Evolutionary conservation across 2,113 vertebrate species (phyloP), one percentile per base, ranked within the genome.

Genomic region (Egretta garzetta): DNA sequence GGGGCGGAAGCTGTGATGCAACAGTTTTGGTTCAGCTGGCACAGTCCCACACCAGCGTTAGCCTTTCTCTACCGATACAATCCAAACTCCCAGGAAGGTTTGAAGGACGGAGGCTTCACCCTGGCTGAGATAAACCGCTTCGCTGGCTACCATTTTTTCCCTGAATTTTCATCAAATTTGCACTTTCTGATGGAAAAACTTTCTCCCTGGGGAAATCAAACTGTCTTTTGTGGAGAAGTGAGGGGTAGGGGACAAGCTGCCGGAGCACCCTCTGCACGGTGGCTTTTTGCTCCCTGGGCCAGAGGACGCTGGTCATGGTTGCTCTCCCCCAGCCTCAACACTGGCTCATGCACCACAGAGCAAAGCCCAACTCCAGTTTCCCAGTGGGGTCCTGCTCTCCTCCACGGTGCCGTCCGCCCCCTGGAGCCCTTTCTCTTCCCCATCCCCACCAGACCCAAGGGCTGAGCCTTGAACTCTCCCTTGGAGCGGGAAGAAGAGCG

Each of bases 341-440:
- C 43, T n/a, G 32, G 35, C 56, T 72, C 2, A 0, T 6, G 5
- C 19, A 32, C 28, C 53, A 16, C 0, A 4, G 50, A 58, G 32
- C 67, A 60, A 86, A 82, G n/a, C 19, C 45, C 2, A 1, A 4
- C 28, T 19, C 39, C 45, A 22, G 18, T 12, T 59, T 50, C 14
- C 63, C 12, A 3, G 1, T 0, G 6, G 50, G 26, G 28, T 64
- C 39, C 80, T 2, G 6, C 50, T 79, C 23, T n/a, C n/a, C 47
- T 37, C 30, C 5, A 4, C 21, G 28, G 9, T 6, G 35, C 49
- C 9, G 0, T 7, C 52, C 37, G 17, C 14, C 20, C 43, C 43
- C 3, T 41, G 0, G 26, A 59, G 62, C 18, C 35, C 35, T 21
- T 47, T 67, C 23, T 33, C 22, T 32, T 59, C 26, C 37, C 50